Evolutionary conservation across 2,113 vertebrate species (phyloP).

Genomic region (Sturnira hondurensis): DNA sequence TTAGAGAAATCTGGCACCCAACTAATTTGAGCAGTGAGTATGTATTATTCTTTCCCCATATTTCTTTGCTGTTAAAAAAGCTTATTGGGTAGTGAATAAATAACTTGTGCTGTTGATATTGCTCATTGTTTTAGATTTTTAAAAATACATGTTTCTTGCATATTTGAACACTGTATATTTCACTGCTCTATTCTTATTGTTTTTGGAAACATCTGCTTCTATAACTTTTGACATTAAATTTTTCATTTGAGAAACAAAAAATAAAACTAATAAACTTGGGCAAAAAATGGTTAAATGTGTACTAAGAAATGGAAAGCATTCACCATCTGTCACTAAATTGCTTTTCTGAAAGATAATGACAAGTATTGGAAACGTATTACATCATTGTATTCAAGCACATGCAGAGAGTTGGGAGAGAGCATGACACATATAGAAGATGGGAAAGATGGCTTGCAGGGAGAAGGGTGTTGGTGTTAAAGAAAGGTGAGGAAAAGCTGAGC

Average conservation of each 20-base stretch:
- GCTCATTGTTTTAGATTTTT: neutral
- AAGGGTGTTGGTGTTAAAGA: neutral
- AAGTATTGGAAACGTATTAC: neutral
- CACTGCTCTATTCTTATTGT: neutral
- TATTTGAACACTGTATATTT: neutral
- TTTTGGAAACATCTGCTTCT: neutral
- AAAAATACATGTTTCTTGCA: neutral
- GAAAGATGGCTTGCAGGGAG: neutral
- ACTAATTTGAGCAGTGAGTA: neutral
- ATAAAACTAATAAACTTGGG: slow-evolving; percentile 13
- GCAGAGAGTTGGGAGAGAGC: neutral
- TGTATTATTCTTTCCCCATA: neutral
- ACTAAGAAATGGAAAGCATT: slow-evolving; percentile 34
- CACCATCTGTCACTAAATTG: slow-evolving; percentile 1
- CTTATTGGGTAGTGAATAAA: neutral
- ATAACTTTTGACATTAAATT: neutral
- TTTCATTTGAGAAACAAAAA: slow-evolving; percentile 31
- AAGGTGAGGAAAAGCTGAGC: neutral
- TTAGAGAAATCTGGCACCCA: neutral
- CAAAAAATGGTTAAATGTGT: slow-evolving; percentile 5
- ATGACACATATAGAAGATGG: neutral
- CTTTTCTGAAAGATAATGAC: neutral
- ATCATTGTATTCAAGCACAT: neutral
- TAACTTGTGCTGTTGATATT: neutral
- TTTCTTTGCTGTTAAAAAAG: neutral